Percentiles rank a stretch among this genome's conserved stretches.
Evolutionary conservation across 2,113 vertebrate genomes (phyloP).

Genomic region (Nesospiza acunhae): DNA sequence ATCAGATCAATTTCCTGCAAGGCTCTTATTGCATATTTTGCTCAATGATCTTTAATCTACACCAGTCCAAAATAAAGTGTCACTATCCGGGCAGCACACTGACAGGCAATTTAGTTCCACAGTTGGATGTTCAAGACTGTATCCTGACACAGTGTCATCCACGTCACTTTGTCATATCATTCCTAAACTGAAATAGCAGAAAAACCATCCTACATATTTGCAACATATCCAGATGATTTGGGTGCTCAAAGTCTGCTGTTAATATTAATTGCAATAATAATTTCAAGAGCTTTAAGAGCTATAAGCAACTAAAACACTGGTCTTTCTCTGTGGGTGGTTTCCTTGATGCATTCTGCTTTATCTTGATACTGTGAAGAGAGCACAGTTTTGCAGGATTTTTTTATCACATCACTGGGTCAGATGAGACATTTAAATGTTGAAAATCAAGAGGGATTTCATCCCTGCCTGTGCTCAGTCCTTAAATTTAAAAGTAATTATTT

Average conservation of each 20-base stretch:
- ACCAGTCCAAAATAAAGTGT: not conserved
- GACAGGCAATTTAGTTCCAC: not conserved
- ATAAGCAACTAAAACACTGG: not conserved
- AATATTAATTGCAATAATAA: not conserved
- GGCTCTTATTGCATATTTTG: not conserved
- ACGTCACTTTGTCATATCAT: not conserved
- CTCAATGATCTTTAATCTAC: not conserved
- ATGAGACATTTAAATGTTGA: not conserved
- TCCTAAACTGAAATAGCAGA: not conserved
- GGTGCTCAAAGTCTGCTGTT: not conserved
- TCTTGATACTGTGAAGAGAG: not conserved
- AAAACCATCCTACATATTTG: not conserved
- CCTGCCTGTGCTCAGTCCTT: not conserved
- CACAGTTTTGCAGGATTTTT: not conserved
- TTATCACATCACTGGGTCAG: not conserved
- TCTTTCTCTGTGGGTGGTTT: not conserved
- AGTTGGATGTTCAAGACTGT: not conserved
- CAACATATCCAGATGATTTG: not conserved
- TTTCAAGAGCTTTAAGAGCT: not conserved
- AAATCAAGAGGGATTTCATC: not conserved
- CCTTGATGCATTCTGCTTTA: not conserved
- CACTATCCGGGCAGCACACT: not conserved
- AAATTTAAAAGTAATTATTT: not conserved
- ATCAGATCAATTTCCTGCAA: not conserved
- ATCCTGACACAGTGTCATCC: not conserved